Percentiles rank a stretch among this genome's conserved stretches.
phyloP scores from a whole-genome alignment of 1,140 invertebrate genomes.

The Monomorium pharaonis region DNA sequence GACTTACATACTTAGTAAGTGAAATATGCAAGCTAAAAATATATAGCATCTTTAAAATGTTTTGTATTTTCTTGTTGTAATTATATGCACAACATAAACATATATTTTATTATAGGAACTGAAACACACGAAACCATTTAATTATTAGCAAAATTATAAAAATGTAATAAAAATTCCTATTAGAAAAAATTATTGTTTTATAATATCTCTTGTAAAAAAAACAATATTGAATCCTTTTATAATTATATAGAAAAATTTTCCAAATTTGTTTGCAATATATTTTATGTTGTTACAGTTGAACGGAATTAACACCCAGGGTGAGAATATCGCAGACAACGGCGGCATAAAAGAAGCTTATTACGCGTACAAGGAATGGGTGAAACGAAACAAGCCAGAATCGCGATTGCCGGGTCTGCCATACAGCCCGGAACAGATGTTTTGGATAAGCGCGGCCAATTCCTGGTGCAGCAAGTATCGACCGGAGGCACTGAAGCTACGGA shows the following conservation, averaged over 20 bases:
- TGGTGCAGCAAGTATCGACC: slow-evolving; percentile 90
- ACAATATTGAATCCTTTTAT: background rate
- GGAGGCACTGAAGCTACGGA: slow-evolving; percentile 90
- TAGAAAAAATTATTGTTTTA: background rate
- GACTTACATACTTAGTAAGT: background rate
- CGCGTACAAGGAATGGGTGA: slow-evolving; percentile 91
- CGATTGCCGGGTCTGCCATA: slow-evolving; percentile 87
- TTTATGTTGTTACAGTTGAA: slow-evolving; percentile 88
- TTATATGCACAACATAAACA: no score
- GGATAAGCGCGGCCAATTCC: slow-evolving; percentile 89
- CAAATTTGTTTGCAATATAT: background rate
- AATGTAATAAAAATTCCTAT: no score
- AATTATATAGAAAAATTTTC: background rate
- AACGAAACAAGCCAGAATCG: slow-evolving; percentile 88
- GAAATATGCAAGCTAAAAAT: background rate
- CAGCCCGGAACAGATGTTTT: slow-evolving; percentile 91
- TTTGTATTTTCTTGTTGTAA: background rate
- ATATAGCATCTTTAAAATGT: background rate
- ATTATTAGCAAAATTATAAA: background rate
- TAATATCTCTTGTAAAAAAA: background rate
- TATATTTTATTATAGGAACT: background rate
- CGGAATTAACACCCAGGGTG: slow-evolving; percentile 95
- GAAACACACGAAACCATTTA: background rate
- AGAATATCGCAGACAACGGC: slow-evolving; percentile 97
- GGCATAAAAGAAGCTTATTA: slow-evolving; percentile 95